Base-by-base conservation (phyloP, 2,888 invertebrate genomes). In the Pristionchus exspectatus region DNA sequence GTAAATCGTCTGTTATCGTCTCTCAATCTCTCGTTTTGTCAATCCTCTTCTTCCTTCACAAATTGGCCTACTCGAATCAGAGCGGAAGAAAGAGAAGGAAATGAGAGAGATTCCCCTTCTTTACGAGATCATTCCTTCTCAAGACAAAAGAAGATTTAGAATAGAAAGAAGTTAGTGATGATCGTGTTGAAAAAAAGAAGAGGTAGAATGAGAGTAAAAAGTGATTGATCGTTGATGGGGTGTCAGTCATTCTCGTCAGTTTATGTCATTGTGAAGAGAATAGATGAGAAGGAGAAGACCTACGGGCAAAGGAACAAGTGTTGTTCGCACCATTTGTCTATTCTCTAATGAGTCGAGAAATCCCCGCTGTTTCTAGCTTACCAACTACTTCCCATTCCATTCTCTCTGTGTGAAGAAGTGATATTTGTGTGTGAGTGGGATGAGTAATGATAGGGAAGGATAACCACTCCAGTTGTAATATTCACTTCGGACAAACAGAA, bases 11-110 rank as follows among this genome's bases (percentile, higher is more conserved):
- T 27, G 33, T 59, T 84, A 59, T 59, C 84, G 33, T 30, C 27
- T 84, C 56, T 14, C 16, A 21, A 84, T 84, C 59, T 84, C 14
- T 56, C 27, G 21, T 27, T 50, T 84, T 59, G 54, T 54, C 54
- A 44, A 81, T 84, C 59, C 59, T 27, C 84, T 56, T 59, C 84
- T 27, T 33, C 56, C 27, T 27, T 77, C 77, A 54, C 56, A 84
- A 54, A 59, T 84, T 84, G 56, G 56, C 84, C 59, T 84, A 84
- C 84, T 84, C 84, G 54, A 59, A 59, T 84, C 84, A 84, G 27
- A n/a, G 27, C 21, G 77, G 44, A 77, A 77, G 77, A 69, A n/a
- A 44, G 44, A 18, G 33, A 72, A 27, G 77, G 77, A 77, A 77
- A 77, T 77, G 77, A 77, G 44, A 18, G 77, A 69, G 56, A 69